Conservation (phyloP, 2,888 invertebrate genomes). For the Parnassius smintheus region DNA sequence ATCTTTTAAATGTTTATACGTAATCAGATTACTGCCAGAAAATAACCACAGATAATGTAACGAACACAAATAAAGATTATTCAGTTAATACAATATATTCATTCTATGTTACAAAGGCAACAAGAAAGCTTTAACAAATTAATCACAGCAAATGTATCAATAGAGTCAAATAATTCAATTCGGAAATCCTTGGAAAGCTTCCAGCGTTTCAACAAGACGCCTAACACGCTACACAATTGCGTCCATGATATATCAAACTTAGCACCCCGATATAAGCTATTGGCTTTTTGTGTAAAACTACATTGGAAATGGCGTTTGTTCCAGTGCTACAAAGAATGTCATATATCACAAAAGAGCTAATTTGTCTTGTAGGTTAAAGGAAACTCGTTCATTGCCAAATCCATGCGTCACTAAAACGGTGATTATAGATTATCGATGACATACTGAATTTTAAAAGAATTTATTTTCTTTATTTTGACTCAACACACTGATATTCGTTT, state of each 20-base stretch:
- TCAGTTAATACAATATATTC: constrained; percentile 1
- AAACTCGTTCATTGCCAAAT: constrained; percentile 47
- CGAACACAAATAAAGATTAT: constrained; percentile 1
- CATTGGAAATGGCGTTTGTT: constrained; percentile 30
- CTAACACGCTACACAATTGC: constrained; percentile 34
- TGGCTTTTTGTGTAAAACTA: constrained; percentile 30
- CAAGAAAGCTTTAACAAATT: constrained; percentile 36
- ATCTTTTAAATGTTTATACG: too few relatives aligned
- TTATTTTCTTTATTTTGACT: too few relatives aligned
- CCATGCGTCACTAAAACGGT: constrained; percentile 38
- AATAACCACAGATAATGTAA: too few relatives aligned
- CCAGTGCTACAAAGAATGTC: constrained; percentile 34
- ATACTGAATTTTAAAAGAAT: constrained; percentile 4
- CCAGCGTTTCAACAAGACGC: constrained; percentile 48
- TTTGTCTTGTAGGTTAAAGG: constrained; percentile 46
- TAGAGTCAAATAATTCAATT: constrained; percentile 43
- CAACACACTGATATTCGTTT: too few relatives aligned
- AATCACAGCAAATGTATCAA: constrained; percentile 52
- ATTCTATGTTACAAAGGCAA: constrained; percentile 9
- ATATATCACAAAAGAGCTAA: constrained; percentile 39
- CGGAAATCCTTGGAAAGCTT: constrained; percentile 50
- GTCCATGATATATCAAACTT: constrained; percentile 35
- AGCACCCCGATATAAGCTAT: constrained; percentile 35
- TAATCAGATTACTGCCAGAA: too few relatives aligned
- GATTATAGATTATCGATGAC: constrained; percentile 36